Conservation (phyloP, 2,113 vertebrate species). For the Chauna torquata region DNA sequence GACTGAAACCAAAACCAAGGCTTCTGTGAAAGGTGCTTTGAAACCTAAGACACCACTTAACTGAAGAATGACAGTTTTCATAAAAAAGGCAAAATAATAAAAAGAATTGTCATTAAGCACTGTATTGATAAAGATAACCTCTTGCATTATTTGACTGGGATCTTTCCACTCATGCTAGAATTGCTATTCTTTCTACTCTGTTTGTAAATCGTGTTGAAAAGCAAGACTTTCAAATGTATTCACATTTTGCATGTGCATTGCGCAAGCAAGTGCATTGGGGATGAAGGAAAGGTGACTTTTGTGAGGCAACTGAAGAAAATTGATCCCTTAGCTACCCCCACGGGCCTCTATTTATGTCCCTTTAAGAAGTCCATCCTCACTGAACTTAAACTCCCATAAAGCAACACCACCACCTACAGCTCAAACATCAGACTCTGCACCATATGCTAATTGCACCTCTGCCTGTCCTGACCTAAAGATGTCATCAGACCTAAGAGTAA, state of each 20-base stretch:
- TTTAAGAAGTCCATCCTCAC: background rate
- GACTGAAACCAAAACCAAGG: slow-evolving; percentile 11
- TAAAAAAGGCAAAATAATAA: background rate
- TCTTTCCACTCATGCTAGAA: background rate
- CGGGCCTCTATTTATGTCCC: background rate
- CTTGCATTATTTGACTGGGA: background rate
- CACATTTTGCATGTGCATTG: background rate
- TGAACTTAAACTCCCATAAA: slow-evolving; percentile 41
- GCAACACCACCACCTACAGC: slow-evolving; percentile 71
- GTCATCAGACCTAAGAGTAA: background rate
- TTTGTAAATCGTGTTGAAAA: background rate
- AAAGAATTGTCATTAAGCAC: background rate
- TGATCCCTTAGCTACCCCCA: background rate
- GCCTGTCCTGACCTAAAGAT: background rate
- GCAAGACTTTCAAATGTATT: background rate
- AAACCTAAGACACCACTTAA: background rate
- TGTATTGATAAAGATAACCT: background rate
- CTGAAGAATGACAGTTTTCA: background rate
- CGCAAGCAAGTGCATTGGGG: background rate
- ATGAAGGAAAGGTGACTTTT: background rate
- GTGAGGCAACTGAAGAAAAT: background rate
- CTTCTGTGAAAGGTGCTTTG: background rate
- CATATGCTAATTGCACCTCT: background rate
- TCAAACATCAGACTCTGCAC: slow-evolving; percentile 45
- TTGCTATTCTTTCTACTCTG: background rate